Percentiles rank a stretch among this genome's conserved stretches.
phyloP scores from a whole-genome alignment of 1,140 invertebrate genomes.

The Harlomillsia oculata region DNA sequence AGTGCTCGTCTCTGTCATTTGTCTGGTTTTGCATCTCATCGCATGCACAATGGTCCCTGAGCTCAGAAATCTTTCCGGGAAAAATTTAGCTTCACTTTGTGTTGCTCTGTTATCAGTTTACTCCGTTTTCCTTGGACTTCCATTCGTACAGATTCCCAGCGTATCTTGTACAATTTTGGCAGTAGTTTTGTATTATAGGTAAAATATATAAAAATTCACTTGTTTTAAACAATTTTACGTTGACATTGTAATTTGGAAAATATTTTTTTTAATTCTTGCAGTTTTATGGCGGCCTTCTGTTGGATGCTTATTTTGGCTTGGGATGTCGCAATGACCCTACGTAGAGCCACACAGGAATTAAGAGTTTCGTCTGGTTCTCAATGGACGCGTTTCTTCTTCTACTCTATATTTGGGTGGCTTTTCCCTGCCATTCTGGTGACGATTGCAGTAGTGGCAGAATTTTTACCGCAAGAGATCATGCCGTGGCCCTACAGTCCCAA shows the following conservation, averaged over 20 bases:
- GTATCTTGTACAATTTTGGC: constrained; percentile 41
- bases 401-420: constrained; percentile 49
- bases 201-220: background rate
- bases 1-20: constrained; percentile 44
- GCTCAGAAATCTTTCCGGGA: constrained; percentile 46
- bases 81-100: constrained; percentile 46
- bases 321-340: constrained; percentile 49
- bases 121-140: constrained; percentile 42
- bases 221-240: background rate
- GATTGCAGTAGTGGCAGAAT: constrained; percentile 44
- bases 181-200: constrained; percentile 44
- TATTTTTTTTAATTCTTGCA: constrained; percentile 5
- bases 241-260: background rate
- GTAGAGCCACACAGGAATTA: constrained; percentile 45
- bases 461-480: constrained; percentile 38
- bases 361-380: constrained; percentile 40
- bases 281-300: constrained; percentile 46
- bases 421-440: constrained; percentile 44
- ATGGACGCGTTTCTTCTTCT: constrained; percentile 43
- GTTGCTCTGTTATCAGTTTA: constrained; percentile 44
- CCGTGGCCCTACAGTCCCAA: constrained; percentile 40
- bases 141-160: constrained; percentile 36
- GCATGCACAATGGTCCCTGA: constrained; percentile 44
- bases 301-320: constrained; percentile 54
- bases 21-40: constrained; percentile 44